Conservation (phyloP, 2,888 invertebrate species). For the Diaphora mendica region DNA sequence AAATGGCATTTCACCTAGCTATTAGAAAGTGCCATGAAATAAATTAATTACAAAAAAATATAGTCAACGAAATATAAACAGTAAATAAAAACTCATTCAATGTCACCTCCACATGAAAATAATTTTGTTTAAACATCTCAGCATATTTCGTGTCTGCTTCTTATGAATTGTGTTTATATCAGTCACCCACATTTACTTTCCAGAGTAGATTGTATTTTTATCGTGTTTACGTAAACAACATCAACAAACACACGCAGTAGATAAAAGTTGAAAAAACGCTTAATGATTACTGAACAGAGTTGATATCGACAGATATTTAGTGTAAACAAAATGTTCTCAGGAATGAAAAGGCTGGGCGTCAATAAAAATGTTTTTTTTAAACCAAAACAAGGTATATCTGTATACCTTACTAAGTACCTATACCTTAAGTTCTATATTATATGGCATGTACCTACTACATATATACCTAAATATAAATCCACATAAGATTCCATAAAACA, state of each 20-base stretch:
- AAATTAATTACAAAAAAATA: not conserved
- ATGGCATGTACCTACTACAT: too few species aligned
- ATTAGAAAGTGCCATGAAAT: not conserved
- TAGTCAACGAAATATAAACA: slow-evolving; percentile 1
- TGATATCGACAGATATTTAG: not conserved
- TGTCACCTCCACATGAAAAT: slow-evolving; percentile 12
- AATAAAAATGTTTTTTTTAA: not conserved
- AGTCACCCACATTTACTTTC: not conserved
- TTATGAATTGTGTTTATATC: not conserved
- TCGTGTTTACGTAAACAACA: not conserved
- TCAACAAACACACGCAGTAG: not conserved
- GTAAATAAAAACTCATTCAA: slow-evolving; percentile 4
- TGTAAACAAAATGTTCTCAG: too few species aligned
- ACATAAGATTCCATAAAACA: too few species aligned
- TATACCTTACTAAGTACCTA: too few species aligned
- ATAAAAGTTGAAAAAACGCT: not conserved
- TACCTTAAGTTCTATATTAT: not conserved
- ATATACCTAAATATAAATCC: not conserved
- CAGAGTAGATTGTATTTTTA: not conserved
- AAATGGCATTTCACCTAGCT: not conserved
- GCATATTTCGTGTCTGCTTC: not conserved
- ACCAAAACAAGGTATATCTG: not conserved
- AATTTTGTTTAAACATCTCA: slow-evolving; percentile 4
- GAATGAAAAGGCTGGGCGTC: too few species aligned
- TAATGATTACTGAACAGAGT: not conserved